Base-by-base conservation (phyloP, 2,888 invertebrate genomes). In the Caradrina clavipalpis region DNA sequence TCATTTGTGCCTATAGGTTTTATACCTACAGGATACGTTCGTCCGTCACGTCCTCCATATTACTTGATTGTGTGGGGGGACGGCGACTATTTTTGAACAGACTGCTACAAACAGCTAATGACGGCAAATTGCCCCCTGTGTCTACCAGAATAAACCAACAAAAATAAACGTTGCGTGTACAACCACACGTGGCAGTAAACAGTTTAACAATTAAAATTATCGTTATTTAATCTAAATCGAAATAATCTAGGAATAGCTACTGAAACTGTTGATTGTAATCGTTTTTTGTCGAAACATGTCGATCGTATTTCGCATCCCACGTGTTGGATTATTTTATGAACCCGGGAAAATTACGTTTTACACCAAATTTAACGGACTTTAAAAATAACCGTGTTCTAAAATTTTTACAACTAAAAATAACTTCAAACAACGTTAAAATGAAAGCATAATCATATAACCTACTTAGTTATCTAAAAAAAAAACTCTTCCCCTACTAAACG, bases 51-150 rank as follows among this genome's bases (percentile, higher is more conserved):
- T 90, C 89, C 90, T 89, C 87, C 87, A 80, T 45, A 45, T 85
- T 86, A 82, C 77, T 88, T 90, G 90, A 88, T 89, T 88, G 89
- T 88, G 91, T 87, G 92, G 91, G 92, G 92, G 88, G 89, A 80
- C 71, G 26, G 76, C 59, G 78, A 86, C 92, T 94, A 94, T 94
- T 94, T 93, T 87, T 73, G 88, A 84, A 78, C 86, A 77, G 75
- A 87, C 89, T 78, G 80, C 81, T 73, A 83, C 72, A 45, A 81
- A 84, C 75, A 81, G 77, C 88, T 94, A 93, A 94, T 93, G 89
- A 91, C 90, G 86, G 86, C 81, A 91, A 93, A 93, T 93, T 93
- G 93, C 91, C 91, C 90, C 90, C 87, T 68, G 79, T 82, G 68
- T 85, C 78, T 79, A 87, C 91, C 78, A 92, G 89, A 93, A 93